Percentiles rank a stretch among this genome's conserved stretches.
Evolutionary conservation across 2,888 invertebrate genomes (phyloP).

Genomic region (Drosophila formosana): DNA sequence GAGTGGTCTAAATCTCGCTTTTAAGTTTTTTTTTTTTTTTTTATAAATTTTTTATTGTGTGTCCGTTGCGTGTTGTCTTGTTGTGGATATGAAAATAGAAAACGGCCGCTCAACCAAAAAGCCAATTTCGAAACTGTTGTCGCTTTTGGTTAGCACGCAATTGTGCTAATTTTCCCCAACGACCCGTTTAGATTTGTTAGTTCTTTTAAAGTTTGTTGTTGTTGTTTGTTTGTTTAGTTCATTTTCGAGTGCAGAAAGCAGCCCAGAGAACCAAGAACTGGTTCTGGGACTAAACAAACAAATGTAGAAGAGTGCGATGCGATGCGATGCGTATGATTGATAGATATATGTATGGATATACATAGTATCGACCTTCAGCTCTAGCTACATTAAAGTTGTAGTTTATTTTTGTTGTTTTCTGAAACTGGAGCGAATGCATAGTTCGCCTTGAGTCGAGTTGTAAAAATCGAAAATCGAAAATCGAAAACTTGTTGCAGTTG

Average conservation of each 20-base stretch:
- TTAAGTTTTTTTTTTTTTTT: not conserved
- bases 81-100: conserved; percentile 38
- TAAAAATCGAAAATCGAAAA: conserved; percentile 21
- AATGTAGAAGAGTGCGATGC: conserved; percentile 1
- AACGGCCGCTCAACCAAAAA: conserved; percentile 31
- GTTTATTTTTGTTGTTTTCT: not conserved
- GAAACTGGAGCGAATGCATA: conserved; percentile 34
- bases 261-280: conserved; percentile 51
- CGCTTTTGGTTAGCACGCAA: conserved; percentile 66
- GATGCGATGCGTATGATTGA: conserved; percentile 18
- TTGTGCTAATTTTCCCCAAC: conserved; percentile 66
- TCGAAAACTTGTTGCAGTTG: conserved; percentile 30
- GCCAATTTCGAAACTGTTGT: conserved; percentile 60
- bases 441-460: conserved; percentile 13
- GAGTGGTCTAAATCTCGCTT: conserved; percentile 10
- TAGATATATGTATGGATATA: conserved; percentile 5
- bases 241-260: conserved; percentile 58
- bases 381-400: not conserved
- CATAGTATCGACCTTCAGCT: conserved; percentile 46
- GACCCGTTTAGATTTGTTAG: conserved; percentile 47
- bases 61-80: conserved; percentile 12
- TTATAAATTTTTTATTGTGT: too few relatives aligned
- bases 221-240: conserved; percentile 15
- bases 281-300: conserved; percentile 45
- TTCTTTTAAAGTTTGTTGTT: conserved; percentile 3